Base-by-base conservation (phyloP, 2,113 vertebrate genomes). In the Tringa solitaria region DNA sequence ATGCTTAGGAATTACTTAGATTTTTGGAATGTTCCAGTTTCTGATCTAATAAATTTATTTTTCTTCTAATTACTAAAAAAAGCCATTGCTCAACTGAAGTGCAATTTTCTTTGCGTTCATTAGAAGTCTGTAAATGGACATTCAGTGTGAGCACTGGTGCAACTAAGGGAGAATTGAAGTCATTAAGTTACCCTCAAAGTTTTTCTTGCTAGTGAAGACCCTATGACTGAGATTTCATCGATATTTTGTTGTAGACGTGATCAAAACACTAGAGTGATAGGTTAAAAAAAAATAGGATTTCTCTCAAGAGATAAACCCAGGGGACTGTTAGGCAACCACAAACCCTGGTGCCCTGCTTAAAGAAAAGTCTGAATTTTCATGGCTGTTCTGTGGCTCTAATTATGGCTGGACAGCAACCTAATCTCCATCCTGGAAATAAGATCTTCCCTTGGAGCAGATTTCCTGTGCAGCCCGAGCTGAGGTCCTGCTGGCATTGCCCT, bases 121-220 rank as follows among this genome's bases (percentile, higher is more conserved):
- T 22, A 46, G 9, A 63, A 81, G 14, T 26, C 21, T 84, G 48
- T 37, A 80, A 73, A 60, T 22, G 12, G 21, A 2, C 32, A 73
- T 73, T 77, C 33, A 69, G 8, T 0, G 0, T 4, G 6, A 89
- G 28, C 39, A 10, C 4, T n/a, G 28, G 7, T 51, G 27, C 15
- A 39, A 48, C 21, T 4, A 43, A 69, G 10, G 54, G 39, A 89
- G 11, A 61, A 89, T 24, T 75, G 39, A 89, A 65, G 53, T 61
- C 9, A 48, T 11, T 53, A 82, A 76, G 8, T 16, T 53, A 45
- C 27, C 8, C 18, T 74, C 27, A 41, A 70, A 74, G 3, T 6
- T 87, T 46, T 70, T 74, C 19, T 54, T 57, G 2, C 37, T 61
- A 45, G 14, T 24, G 50, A 78, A 89, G n/a, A 50, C 4, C 17